Base-by-base conservation (phyloP, 92 coral and sea anemone species). In the Porites evermanni region DNA sequence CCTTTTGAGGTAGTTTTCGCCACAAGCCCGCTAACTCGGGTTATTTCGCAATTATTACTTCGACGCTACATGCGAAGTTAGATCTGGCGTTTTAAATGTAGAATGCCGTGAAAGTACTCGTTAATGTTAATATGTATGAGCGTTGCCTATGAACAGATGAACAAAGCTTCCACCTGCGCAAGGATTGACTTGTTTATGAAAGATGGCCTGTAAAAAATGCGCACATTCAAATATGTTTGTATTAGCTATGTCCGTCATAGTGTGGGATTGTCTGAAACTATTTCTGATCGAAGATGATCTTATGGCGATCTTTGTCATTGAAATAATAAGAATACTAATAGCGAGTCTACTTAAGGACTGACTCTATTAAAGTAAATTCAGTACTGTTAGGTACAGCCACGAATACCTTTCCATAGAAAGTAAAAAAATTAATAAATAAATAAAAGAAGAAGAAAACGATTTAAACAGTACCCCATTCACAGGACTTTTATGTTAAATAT, bases 141-240 rank as follows among this genome's bases (percentile, higher is more conserved):
- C 32, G 17, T 20, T 13, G 64, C 21, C 18, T 5, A 74, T 8
- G 4, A 56, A 74, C 47, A 74, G 53, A 74, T 8, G 4, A 56
- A 74, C 47, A 74, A 74, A 74, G 32, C 29, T 58, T 71, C 59
- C 86, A 81, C 86, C 78, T 70, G 86, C 78, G 20, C 50, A n/a
- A 10, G 56, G n/a, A 19, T 10, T 70, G 66, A 10, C 47, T 61
- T 32, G 67, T 70, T 71, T 81, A 32, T 13, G 9, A 58, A 26
- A 8, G 75, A 1, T 58, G 77, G 47, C 86, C 86, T 32, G 58
- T 81, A 70, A 59, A 10, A 1, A 13, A 38, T 64, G 47, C 47
- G 5, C 47, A 38, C 47, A 5, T 16, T 26, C 70, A 17, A 17
- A 7, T 21, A 19, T 13, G 24, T 67, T 59, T 67, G 52, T 80